These are phyloP conservation scores for Habropoda laboriosa DNA, from an alignment of 1,140 invertebrate species.

Conservation along the genomic window DNA sequence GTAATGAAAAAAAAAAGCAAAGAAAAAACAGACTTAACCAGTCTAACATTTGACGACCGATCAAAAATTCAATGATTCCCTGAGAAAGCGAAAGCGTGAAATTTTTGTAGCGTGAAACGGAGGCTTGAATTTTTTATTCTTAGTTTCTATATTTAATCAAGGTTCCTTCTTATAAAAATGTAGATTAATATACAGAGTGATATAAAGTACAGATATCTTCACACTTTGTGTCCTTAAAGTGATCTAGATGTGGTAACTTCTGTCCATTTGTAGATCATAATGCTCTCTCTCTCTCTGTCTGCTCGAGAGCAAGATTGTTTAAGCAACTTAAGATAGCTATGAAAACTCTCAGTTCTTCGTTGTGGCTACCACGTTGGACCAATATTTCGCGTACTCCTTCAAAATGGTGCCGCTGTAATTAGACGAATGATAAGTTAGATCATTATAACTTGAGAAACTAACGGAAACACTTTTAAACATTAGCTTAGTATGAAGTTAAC, in stretches of 20 bases:
- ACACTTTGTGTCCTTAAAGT: not conserved
- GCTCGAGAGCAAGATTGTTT: not conserved
- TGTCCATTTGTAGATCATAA: not conserved
- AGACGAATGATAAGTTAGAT: constrained; percentile 48
- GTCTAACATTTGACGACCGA: not conserved
- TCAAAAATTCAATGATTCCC: not conserved
- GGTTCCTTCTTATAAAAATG: not conserved
- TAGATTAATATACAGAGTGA: not conserved
- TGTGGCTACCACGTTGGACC: constrained; percentile 83
- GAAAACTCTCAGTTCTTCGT: constrained; percentile 11
- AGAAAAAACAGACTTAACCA: no score
- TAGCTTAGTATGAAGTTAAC: no score
- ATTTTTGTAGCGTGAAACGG: not conserved
- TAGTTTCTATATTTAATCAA: constrained; percentile 21
- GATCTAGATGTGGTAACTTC: not conserved
- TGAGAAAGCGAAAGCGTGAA: not conserved
- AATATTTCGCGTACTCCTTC: constrained; percentile 88
- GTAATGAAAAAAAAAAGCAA: not conserved
- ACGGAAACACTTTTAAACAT: not conserved
- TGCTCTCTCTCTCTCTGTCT: no score
- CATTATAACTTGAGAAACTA: not conserved
- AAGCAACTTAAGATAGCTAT: not conserved
- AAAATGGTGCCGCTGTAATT: constrained; percentile 87
- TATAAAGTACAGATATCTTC: not conserved
- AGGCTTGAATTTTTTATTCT: not conserved